Evolutionary conservation across 37 sponge, comb jelly and placozoan species (phyloP).

Genomic region (Ephydatia muelleri): DNA sequence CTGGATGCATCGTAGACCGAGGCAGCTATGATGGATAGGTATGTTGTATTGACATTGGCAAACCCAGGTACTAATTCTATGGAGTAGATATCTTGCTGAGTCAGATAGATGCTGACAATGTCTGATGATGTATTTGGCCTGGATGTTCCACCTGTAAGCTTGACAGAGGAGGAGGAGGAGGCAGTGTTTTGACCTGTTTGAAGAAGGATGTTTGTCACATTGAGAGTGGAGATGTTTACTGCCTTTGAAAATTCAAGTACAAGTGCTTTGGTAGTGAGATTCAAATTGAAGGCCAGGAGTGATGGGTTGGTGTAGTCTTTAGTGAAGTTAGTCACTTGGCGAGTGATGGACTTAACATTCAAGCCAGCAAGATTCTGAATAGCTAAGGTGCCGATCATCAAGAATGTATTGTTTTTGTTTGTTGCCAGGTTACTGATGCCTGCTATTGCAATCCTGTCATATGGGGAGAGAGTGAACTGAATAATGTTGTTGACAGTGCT

Average conservation of each 20-base stretch:
- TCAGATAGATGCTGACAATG: conserved; percentile 51
- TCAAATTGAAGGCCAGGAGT: conserved; percentile 64
- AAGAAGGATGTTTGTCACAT: conserved; percentile 45
- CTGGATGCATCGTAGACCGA: conserved; percentile 67
- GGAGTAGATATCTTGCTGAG: conserved; percentile 55
- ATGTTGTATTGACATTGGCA: conserved; percentile 52
- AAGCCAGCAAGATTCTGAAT: conserved; percentile 74
- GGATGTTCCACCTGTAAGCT: conserved; percentile 44
- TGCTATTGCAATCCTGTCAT: conserved; percentile 62
- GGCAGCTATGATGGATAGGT: conserved; percentile 42
- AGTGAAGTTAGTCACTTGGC: conserved; percentile 60
- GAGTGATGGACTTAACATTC: conserved; percentile 42
- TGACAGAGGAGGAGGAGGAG: background rate
- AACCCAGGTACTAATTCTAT: conserved; percentile 55
- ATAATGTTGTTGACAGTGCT: conserved; percentile 24
- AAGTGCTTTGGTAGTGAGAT: conserved; percentile 65
- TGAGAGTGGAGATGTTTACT: conserved; percentile 55
- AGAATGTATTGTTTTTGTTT: conserved; percentile 70
- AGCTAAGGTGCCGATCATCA: conserved; percentile 52
- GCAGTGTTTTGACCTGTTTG: conserved; percentile 39
- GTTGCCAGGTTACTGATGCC: conserved; percentile 62
- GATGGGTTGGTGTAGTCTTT: conserved; percentile 72
- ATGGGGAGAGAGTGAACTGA: conserved; percentile 43
- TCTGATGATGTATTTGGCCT: conserved; percentile 30
- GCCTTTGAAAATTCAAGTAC: conserved; percentile 74